A percentile compares a stretch with the other conserved stretches of the same genome.
Evolutionary conservation across 2,797 vertebrate species (phyloP).

Genomic region (Enteromius fasciolatus): DNA sequence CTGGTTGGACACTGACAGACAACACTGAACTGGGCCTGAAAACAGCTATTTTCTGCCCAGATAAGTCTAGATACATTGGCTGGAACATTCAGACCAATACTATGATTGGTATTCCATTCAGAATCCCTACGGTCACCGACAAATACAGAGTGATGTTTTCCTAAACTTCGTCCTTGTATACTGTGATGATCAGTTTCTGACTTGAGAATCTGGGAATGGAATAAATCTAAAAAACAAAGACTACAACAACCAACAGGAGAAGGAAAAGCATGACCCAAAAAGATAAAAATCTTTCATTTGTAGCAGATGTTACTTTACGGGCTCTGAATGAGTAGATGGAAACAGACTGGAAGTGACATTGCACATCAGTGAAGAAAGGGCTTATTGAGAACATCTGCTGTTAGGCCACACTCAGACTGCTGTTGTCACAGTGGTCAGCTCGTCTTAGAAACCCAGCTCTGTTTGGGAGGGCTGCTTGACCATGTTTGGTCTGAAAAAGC

Average conservation of each 20-base stretch:
- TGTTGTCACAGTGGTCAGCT: slow-evolving; percentile 47
- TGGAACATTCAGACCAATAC: slow-evolving; percentile 36
- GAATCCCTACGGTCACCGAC: slow-evolving; percentile 22
- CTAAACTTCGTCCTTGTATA: slow-evolving; percentile 9
- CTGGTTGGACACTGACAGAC: slow-evolving; percentile 32
- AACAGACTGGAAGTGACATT: slow-evolving; percentile 52
- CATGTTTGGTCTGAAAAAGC: slow-evolving; percentile 51
- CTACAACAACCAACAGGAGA: slow-evolving; percentile 36
- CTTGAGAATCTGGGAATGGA: background rate
- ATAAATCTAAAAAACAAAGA: slow-evolving; percentile 29
- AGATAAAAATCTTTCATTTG: slow-evolving; percentile 39
- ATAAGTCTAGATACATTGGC: slow-evolving; percentile 35
- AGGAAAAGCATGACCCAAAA: slow-evolving; percentile 22
- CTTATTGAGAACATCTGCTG: slow-evolving; percentile 57
- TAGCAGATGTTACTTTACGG: slow-evolving; percentile 54
- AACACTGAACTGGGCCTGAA: slow-evolving; percentile 31
- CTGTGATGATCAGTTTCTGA: slow-evolving; percentile 22
- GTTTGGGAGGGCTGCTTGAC: slow-evolving; percentile 48
- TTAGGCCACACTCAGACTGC: slow-evolving; percentile 49
- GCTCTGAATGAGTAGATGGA: slow-evolving; percentile 44
- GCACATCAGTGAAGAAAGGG: slow-evolving; percentile 47
- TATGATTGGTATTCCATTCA: slow-evolving; percentile 50
- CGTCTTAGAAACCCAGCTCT: slow-evolving; percentile 30
- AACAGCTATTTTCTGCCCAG: slow-evolving; percentile 30
- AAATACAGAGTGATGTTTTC: slow-evolving; percentile 24